Evolutionary conservation across 2,888 invertebrate species (phyloP).

Genomic region (Platyscelio sp.): DNA sequence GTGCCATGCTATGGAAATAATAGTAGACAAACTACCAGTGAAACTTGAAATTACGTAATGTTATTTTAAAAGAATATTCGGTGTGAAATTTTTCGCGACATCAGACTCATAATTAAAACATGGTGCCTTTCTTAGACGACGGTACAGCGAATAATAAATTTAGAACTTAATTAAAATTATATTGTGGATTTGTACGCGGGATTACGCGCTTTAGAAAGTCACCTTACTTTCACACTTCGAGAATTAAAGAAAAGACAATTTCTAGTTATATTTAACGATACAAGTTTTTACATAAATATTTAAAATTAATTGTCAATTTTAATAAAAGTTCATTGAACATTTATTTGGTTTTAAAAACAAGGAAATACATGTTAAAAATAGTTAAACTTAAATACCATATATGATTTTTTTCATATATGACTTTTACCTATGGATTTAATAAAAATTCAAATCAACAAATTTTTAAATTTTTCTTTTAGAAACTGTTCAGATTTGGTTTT

Average conservation of each 20-base stretch:
- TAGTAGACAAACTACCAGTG: slow-evolving; percentile 39
- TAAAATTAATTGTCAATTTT: slow-evolving; percentile 58
- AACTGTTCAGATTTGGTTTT: too few relatives aligned
- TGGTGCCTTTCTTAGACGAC: slow-evolving; percentile 25
- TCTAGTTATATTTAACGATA: slow-evolving; percentile 60
- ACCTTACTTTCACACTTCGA: slow-evolving; percentile 59
- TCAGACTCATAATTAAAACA: slow-evolving; percentile 44
- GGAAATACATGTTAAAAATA: too few relatives aligned
- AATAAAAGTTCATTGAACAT: too few relatives aligned
- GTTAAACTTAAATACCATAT: too few relatives aligned
- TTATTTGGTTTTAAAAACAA: too few relatives aligned
- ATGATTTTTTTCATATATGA: too few relatives aligned
- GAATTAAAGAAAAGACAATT: slow-evolving; percentile 63
- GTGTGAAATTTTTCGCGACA: slow-evolving; percentile 53
- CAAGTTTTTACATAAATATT: slow-evolving; percentile 63
- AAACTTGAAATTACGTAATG: slow-evolving; percentile 68
- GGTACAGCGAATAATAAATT: slow-evolving; percentile 25
- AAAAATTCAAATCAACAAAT: too few relatives aligned
- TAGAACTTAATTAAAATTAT: slow-evolving; percentile 24
- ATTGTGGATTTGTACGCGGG: slow-evolving; percentile 51
- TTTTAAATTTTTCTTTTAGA: too few relatives aligned
- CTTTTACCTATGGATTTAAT: too few relatives aligned
- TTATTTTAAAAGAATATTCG: slow-evolving; percentile 65
- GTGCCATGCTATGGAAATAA: too few relatives aligned
- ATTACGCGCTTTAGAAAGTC: slow-evolving; percentile 55